phyloP scores from a whole-genome alignment of 2,888 invertebrate genomes.

The Troglohyphantes excavatus region DNA sequence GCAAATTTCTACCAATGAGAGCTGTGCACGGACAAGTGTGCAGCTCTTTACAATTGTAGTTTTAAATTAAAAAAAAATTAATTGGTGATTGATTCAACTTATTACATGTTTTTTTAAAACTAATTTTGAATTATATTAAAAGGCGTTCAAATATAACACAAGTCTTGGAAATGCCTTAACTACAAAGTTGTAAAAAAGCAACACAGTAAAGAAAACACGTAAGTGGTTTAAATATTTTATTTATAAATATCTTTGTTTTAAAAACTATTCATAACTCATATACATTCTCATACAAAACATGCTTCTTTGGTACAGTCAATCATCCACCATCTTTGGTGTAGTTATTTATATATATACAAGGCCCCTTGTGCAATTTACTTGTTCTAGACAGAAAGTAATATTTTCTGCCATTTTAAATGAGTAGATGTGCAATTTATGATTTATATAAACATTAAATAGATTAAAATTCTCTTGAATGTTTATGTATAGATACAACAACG shows the following conservation, averaged over 20 bases:
- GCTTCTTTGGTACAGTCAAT: background rate
- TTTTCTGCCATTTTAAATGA: constrained; percentile 7
- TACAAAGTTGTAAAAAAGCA: too few relatives aligned
- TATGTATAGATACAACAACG: background rate
- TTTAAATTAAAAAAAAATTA: too few relatives aligned
- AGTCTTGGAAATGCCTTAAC: too few relatives aligned
- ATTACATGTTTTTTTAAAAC: too few relatives aligned
- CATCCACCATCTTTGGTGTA: too few relatives aligned
- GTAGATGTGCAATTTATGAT: background rate
- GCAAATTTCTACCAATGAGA: too few relatives aligned
- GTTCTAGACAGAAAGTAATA: constrained; percentile 9
- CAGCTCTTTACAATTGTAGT: too few relatives aligned
- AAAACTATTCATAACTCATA: constrained; percentile 54
- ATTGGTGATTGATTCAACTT: too few relatives aligned
- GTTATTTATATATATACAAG: constrained; percentile 49
- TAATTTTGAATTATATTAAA: too few relatives aligned
- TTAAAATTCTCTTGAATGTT: background rate
- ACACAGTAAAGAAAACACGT: too few relatives aligned
- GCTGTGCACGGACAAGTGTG: too few relatives aligned
- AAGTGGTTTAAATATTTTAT: constrained; percentile 24
- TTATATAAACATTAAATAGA: background rate
- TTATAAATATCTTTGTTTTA: constrained; percentile 58
- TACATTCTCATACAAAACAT: constrained; percentile 46
- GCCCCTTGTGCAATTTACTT: constrained; percentile 34
- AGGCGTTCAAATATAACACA: too few relatives aligned